A percentile compares a stretch with the other conserved stretches of the same genome.
phyloP scores from a whole-genome alignment of 2,797 vertebrate species.

The Pseudochirops corinnae region DNA sequence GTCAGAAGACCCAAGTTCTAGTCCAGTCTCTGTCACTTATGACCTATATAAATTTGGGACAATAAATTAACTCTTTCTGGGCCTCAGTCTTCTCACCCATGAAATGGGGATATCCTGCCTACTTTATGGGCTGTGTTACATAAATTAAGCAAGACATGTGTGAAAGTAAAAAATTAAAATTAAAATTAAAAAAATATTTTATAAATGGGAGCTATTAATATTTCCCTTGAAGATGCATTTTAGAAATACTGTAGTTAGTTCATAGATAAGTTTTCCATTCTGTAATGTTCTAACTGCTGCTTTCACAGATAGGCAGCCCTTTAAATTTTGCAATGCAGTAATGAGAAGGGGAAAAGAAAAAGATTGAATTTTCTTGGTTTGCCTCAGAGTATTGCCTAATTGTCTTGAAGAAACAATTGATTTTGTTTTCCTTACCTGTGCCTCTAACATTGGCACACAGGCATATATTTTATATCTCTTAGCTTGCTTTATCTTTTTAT shows the following conservation, averaged over 20 bases:
- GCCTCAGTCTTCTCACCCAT: background rate
- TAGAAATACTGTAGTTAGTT: conserved; percentile 79
- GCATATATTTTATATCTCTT: conserved; percentile 57
- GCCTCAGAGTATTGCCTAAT: conserved; percentile 80
- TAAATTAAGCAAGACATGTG: background rate
- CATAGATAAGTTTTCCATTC: conserved; percentile 77
- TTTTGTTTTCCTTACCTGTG: conserved; percentile 57
- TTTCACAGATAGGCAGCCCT: conserved; percentile 77
- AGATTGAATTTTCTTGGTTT: conserved; percentile 76
- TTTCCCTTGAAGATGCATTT: conserved; percentile 77
- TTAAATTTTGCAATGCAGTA: conserved; percentile 77
- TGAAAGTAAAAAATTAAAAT: background rate
- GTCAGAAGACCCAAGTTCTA: background rate
- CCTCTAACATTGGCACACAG: conserved; percentile 49
- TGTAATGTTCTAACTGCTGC: conserved; percentile 78
- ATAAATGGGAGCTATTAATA: conserved; percentile 42
- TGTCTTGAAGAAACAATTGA: conserved; percentile 77
- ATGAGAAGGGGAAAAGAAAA: conserved; percentile 73
- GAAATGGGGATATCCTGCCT: background rate
- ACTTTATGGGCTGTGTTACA: background rate
- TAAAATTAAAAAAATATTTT: background rate
- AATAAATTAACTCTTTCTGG: background rate
- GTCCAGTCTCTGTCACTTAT: background rate
- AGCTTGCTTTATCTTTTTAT: conserved; percentile 66
- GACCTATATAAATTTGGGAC: background rate